phyloP scores from a whole-genome alignment of 1,140 invertebrate species.

The Pachypeltis micranthus region DNA sequence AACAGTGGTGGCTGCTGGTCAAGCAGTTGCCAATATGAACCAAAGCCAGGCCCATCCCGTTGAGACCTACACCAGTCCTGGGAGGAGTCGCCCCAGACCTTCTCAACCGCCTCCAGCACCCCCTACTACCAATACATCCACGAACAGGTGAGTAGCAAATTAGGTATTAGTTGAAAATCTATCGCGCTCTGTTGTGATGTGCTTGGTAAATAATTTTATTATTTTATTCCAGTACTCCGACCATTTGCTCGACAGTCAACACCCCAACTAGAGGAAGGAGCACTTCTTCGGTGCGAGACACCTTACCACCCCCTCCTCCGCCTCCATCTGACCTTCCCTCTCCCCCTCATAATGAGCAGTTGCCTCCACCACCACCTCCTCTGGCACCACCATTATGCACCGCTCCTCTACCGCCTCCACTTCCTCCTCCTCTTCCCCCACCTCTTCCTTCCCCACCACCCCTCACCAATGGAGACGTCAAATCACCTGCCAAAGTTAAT shows the following conservation, averaged over 20 bases:
- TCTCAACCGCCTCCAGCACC: conserved; percentile 76
- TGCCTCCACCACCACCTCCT: conserved; percentile 25
- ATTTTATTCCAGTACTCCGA: conserved; percentile 46
- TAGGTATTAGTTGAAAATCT: no score
- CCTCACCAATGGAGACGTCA: conserved; percentile 35
- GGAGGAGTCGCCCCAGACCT: conserved; percentile 45
- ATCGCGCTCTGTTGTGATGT: no score
- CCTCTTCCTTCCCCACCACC: conserved; percentile 54
- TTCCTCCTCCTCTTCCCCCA: conserved; percentile 45
- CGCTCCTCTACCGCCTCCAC: conserved; percentile 45
- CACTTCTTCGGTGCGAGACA: conserved; percentile 54
- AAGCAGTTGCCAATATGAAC: background rate
- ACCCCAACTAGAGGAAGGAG: conserved; percentile 55
- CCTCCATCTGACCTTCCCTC: conserved; percentile 46
- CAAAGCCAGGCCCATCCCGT: background rate
- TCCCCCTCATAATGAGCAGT: conserved; percentile 30
- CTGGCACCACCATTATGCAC: conserved; percentile 30
- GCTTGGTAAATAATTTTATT: no score
- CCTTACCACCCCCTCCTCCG: conserved; percentile 77
- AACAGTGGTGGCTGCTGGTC: background rate
- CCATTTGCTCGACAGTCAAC: conserved; percentile 47
- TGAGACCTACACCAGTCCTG: conserved; percentile 29
- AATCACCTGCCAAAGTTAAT: conserved; percentile 43
- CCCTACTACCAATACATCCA: conserved; percentile 49
- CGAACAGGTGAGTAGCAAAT: conserved; percentile 30